These are phyloP conservation scores for Bucorvus abyssinicus DNA, from an alignment of 2,797 vertebrate genomes.

Conservation along the genomic window DNA sequence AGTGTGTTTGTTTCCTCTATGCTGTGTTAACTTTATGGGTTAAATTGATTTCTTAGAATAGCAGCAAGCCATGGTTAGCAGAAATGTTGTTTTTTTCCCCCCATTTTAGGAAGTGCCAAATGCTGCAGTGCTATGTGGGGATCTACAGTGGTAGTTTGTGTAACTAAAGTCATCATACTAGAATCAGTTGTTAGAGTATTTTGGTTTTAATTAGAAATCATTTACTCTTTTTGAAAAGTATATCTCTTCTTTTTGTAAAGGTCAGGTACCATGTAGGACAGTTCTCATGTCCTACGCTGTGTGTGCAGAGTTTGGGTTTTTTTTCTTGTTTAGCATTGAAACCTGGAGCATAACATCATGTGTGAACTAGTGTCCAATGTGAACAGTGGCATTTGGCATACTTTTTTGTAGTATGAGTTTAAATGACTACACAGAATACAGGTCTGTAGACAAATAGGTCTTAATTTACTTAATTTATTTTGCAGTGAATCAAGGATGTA, in stretches of 20 bases:
- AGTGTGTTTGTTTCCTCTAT: neutral
- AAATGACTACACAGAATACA: neutral
- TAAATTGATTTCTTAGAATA: slow-evolving; percentile 46
- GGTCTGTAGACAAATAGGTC: neutral
- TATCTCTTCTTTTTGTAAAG: neutral
- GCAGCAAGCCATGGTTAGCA: slow-evolving; percentile 15
- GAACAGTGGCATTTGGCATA: neutral
- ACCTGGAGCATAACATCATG: neutral
- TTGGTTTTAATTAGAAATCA: slow-evolving; percentile 4
- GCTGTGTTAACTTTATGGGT: slow-evolving; percentile 40
- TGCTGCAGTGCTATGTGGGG: neutral
- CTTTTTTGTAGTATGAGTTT: neutral
- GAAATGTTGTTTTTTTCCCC: neutral
- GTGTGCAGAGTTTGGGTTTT: neutral
- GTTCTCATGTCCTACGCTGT: neutral
- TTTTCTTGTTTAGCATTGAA: neutral
- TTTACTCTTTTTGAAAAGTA: neutral
- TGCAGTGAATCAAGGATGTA: neutral
- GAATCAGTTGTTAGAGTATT: slow-evolving; percentile 15
- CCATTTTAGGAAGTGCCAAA: slow-evolving; percentile 27
- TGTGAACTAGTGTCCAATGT: neutral
- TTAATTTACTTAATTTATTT: slow-evolving; percentile 18
- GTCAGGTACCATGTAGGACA: neutral
- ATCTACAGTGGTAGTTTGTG: neutral
- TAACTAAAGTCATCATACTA: neutral